Base-by-base conservation (phyloP, 2,888 invertebrate genomes). In the Euzophera pinguis region DNA sequence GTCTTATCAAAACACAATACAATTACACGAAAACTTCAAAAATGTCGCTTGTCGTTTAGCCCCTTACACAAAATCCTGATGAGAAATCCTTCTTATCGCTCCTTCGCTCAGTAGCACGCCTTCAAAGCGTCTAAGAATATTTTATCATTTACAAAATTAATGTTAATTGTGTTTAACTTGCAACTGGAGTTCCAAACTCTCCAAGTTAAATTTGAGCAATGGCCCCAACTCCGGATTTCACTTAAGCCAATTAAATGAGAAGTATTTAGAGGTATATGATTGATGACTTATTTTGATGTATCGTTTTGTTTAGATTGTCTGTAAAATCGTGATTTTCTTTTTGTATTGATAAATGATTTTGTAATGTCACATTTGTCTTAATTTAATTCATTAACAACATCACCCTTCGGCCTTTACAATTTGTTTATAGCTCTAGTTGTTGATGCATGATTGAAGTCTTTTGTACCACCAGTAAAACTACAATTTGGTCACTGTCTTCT, bases 71-170 rank as follows among this genome's bases (percentile, higher is more conserved):
- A 50, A 39, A 39, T 50, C 32, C 49, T 49, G 12, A 39, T 49
- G 38, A 14, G 39, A 38, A 50, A 38, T 29, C 29, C 4, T 9
- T 6, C 39, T 50, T 50, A 50, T 50, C 49, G 29, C 29, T 39
- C 39, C 7, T 45, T 45, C 45, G 32, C 45, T 45, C 32, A 41
- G 38, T 50, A 43, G 42, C 51, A 43, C 37, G 32, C 42, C 39
- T 39, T 39, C 42, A n/a, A n/a, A n/a, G n/a, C n/a, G 16, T 10
- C 16, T 10, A 37, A 42, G 49, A 55, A 56, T 56, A 61, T 62
- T 63, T 61, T 59, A 60, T 63, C 60, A 64, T 61, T 64, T 58
- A 59, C 61, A 58, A 62, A 60, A 64, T 64, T 63, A 63, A 65
- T 62, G 60, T 59, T 50, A 59, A 63, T 58, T 35, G 54, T 58